phyloP scores from a whole-genome alignment of 1,140 invertebrate genomes.

The Riptortus pedestris region DNA sequence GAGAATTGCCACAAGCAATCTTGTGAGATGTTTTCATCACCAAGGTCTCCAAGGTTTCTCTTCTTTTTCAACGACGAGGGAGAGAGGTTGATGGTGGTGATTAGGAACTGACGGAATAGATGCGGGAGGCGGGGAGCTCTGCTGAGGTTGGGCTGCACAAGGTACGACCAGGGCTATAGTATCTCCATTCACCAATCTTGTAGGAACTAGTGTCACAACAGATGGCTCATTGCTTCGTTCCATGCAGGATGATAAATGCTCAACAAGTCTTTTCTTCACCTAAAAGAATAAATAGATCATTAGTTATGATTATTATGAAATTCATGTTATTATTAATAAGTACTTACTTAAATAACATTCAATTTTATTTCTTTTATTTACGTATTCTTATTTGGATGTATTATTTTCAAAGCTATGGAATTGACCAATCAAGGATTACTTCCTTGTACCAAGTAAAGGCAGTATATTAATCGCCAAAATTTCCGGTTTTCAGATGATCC shows the following conservation, averaged over 20 bases:
- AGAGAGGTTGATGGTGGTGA: constrained; percentile 49
- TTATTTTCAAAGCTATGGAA: too few relatives aligned
- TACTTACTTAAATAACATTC: too few relatives aligned
- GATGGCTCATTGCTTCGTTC: constrained; percentile 35
- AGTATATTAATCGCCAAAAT: too few relatives aligned
- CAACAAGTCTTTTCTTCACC: constrained; percentile 57
- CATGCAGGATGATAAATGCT: constrained; percentile 61
- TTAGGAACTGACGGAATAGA: constrained; percentile 37
- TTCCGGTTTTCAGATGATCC: too few relatives aligned
- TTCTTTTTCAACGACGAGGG: constrained; percentile 49
- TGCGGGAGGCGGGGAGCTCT: constrained; percentile 36
- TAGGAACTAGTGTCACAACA: constrained; percentile 41
- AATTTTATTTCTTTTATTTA: too few relatives aligned
- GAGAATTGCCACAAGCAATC: too few relatives aligned
- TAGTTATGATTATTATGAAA: too few relatives aligned
- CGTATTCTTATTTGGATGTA: too few relatives aligned
- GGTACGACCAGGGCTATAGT: constrained; percentile 50
- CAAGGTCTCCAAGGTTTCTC: constrained; percentile 17
- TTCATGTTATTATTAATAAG: too few relatives aligned
- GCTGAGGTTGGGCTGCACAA: constrained; percentile 29
- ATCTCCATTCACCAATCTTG: constrained; percentile 48
- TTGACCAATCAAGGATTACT: too few relatives aligned
- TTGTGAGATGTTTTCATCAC: background rate
- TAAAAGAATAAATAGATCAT: constrained; percentile 56
- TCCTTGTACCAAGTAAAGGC: too few relatives aligned